A percentile compares a stretch with the other conserved stretches of the same genome.
Evolutionary conservation across 2,888 invertebrate species (phyloP).

Genomic region (Augiades crinisus): DNA sequence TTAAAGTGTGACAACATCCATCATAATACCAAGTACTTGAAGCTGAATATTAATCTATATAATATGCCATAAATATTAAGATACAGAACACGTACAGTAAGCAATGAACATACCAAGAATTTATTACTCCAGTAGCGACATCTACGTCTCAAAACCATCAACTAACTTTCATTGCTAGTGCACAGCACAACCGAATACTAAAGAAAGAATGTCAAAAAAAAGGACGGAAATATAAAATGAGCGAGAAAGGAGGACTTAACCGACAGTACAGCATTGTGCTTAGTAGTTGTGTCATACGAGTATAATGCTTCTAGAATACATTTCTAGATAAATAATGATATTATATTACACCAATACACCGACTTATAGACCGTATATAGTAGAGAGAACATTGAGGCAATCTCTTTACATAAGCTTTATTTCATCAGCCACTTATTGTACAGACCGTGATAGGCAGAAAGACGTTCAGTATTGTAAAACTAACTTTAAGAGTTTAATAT

Average conservation of each 20-base stretch:
- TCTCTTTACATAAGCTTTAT: neutral
- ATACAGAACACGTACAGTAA: conserved; percentile 12
- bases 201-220: conserved; percentile 23
- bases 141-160: neutral
- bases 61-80: conserved; percentile 15
- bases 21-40: conserved; percentile 15
- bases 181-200: conserved; percentile 23
- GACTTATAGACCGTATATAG: neutral
- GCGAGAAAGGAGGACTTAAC: conserved; percentile 26
- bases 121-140: conserved; percentile 4
- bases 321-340: conserved; percentile 23
- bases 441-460: too few species aligned
- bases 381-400: conserved; percentile 16
- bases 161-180: conserved; percentile 14
- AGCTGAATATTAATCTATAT: conserved; percentile 19
- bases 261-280: conserved; percentile 27
- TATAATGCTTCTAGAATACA: conserved; percentile 18
- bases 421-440: too few species aligned
- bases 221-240: conserved; percentile 28
- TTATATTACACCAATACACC: conserved; percentile 17
- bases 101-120: neutral
- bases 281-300: conserved; percentile 21
- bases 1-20: conserved; percentile 17
- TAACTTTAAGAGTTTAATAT: too few species aligned
- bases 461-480: too few species aligned